These are phyloP conservation scores for Tineola bisselliella DNA, from an alignment of 2,888 invertebrate species.

Conservation along the genomic window DNA sequence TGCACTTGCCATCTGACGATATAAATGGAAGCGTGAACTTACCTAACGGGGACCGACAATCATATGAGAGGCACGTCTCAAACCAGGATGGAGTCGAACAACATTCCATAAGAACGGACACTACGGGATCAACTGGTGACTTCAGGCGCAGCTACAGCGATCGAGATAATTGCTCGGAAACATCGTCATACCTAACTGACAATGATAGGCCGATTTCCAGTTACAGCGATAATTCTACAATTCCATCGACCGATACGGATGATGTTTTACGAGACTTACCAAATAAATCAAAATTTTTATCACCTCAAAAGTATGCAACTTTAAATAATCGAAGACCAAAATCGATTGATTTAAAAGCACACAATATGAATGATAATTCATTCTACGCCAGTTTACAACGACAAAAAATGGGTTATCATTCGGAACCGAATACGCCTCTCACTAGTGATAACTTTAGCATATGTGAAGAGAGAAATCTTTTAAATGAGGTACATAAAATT, in stretches of 20 bases:
- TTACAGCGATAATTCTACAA: slow-evolving; percentile 61
- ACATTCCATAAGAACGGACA: slow-evolving; percentile 56
- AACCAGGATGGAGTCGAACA: slow-evolving; percentile 53
- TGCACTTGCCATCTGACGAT: slow-evolving; percentile 37
- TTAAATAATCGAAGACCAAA: slow-evolving; percentile 57
- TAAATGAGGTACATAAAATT: slow-evolving; percentile 53
- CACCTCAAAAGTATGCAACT: slow-evolving; percentile 61
- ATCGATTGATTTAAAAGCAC: slow-evolving; percentile 51
- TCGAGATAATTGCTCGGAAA: slow-evolving; percentile 63
- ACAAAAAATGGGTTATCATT: slow-evolving; percentile 56
- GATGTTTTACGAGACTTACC: slow-evolving; percentile 60
- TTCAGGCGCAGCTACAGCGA: slow-evolving; percentile 59
- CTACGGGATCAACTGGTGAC: slow-evolving; percentile 50
- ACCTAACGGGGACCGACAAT: slow-evolving; percentile 51
- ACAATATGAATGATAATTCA: slow-evolving; percentile 37
- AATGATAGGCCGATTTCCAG: slow-evolving; percentile 62
- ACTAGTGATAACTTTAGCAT: slow-evolving; percentile 39
- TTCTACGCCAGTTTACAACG: slow-evolving; percentile 53
- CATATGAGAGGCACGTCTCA: slow-evolving; percentile 43
- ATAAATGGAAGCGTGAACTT: slow-evolving; percentile 41
- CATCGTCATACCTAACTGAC: slow-evolving; percentile 59
- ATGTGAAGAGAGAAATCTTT: slow-evolving; percentile 41
- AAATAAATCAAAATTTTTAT: slow-evolving; percentile 56
- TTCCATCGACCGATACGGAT: slow-evolving; percentile 60
- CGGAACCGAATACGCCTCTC: slow-evolving; percentile 60